Evolutionary conservation across 1,140 invertebrate genomes (phyloP), one percentile per base, ranked within the genome.

Genomic region (Choristoneura fumiferana): DNA sequence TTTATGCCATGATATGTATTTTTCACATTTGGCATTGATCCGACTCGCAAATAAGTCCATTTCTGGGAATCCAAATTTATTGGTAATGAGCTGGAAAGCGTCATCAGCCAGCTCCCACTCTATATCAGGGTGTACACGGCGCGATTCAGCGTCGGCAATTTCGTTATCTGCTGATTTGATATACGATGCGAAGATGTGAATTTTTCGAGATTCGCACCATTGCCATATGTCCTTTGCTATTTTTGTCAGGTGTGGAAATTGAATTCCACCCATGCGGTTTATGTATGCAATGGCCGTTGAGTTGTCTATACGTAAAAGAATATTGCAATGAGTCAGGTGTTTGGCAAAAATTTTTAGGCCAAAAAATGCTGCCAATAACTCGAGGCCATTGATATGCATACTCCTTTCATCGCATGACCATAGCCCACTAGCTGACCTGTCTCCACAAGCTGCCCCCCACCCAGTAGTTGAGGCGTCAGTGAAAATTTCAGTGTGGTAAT

Each of bases 251-350:
- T 52, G 57, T 8, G 57, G 43, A 18, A 22, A 52, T 17, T 54
- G 57, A 3, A 59, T 33, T 39, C 55, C 38, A 2, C 38, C 55
- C 37, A 43, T 43, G 1, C 37, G 14, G n/a, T 58, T 49, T 15
- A 58, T 22, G 18, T 58, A 58, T 1, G 57, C 49, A 5, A 58
- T 39, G 12, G 57, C 57, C 6, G 57, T 58, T 3, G 57, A 52
- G 14, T 58, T 58, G 35, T 52, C 57, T 13, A 76, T 60, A 9
- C 67, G 22, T 13, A 73, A 37, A 8, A 70, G 33, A 9, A 73
- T 69, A 36, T 60, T 9, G 40, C 35, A 54, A 17, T 58, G 18
- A 36, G 12, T 40, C 4, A 38, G 5, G 18, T 54, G 13, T 29
- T 17, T 38, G 13, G 22, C 29, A 52, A 54, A 60, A 6, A 34